Base-by-base conservation (phyloP, 2,888 invertebrate genomes). In the Xanthorhoe designata region DNA sequence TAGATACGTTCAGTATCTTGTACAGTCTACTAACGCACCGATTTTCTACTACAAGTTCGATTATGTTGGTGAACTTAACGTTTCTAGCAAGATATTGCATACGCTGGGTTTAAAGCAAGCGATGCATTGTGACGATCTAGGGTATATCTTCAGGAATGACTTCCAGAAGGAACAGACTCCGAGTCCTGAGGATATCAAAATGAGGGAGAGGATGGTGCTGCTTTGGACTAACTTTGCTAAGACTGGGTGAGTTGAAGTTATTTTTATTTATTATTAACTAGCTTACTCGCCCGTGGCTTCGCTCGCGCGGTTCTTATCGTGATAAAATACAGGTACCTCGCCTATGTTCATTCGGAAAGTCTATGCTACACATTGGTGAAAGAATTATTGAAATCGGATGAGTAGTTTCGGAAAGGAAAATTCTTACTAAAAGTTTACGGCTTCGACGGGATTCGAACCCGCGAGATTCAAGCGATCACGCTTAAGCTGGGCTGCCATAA, bases 161-260 rank as follows among this genome's bases (percentile, higher is more conserved):
- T 70, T 80, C 6, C 84, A 85, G 77, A 84, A 84, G 32, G 85
- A 84, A 7, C 80, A 86, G 24, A 85, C 85, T 67, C 86, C 88
- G 0, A 86, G 88, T 9, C 71, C 85, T 6, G 80, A 86, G 69
- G 93, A 93, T 78, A 15, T 86, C 6, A 89, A 88, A 73, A 87
- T 86, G 81, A 86, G 92, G 75, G 93, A 93, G 74, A 77, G 88
- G 54, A 86, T 93, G 85, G 67, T 93, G 24, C 75, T 87, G 42
- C 77, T 94, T 1, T 92, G 93, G 91, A 92, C 92, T 5, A 94
- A 94, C 78, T 94, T 94, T 60, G 91, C 92, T 19, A 94, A 93
- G 78, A 77, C 82, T 71, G 92, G 94, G 94, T 94, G 71, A 89
- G 92, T 80, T 55, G 9, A 35, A 24, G 42, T 69, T 65, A 1